phyloP scores from a whole-genome alignment of 30 jellyfish, hydroid and myxozoan species.

The Hydractinia symbiolongicarpus region DNA sequence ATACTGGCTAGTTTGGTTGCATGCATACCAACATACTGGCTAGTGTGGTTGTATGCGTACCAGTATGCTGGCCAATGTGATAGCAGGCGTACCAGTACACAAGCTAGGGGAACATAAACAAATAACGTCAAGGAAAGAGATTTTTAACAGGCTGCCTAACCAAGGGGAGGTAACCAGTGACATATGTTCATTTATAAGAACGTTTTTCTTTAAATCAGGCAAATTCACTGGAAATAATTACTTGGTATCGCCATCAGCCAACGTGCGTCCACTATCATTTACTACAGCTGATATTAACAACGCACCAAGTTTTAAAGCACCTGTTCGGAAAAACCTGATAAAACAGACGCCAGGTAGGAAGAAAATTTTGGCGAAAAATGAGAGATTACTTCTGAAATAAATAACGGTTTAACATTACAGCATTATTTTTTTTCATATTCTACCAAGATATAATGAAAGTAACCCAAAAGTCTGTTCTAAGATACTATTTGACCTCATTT shows the following conservation, averaged over 20 bases:
- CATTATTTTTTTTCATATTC: too few species aligned
- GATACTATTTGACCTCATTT: too few species aligned
- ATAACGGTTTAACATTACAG: background rate
- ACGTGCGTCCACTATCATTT: slow-evolving; percentile 15
- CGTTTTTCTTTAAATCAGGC: background rate
- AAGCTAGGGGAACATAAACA: too few species aligned
- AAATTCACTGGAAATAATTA: slow-evolving; percentile 13
- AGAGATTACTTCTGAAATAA: background rate
- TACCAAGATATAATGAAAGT: too few species aligned
- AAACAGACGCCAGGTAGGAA: slow-evolving; percentile 82
- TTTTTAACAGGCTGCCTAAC: too few species aligned
- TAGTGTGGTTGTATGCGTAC: too few species aligned
- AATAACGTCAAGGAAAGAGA: too few species aligned
- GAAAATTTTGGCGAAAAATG: background rate
- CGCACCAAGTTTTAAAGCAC: background rate
- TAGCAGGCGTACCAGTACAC: too few species aligned
- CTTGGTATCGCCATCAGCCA: background rate
- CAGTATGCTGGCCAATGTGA: too few species aligned
- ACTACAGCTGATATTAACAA: background rate
- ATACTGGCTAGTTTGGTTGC: too few species aligned
- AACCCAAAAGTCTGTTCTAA: too few species aligned
- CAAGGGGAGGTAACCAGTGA: background rate
- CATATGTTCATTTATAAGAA: background rate
- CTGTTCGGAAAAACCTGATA: slow-evolving; percentile 72
- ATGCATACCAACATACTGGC: too few species aligned